These are phyloP conservation scores for Pluvialis apricaria DNA, from an alignment of 2,113 vertebrate species.

Conservation along the genomic window DNA sequence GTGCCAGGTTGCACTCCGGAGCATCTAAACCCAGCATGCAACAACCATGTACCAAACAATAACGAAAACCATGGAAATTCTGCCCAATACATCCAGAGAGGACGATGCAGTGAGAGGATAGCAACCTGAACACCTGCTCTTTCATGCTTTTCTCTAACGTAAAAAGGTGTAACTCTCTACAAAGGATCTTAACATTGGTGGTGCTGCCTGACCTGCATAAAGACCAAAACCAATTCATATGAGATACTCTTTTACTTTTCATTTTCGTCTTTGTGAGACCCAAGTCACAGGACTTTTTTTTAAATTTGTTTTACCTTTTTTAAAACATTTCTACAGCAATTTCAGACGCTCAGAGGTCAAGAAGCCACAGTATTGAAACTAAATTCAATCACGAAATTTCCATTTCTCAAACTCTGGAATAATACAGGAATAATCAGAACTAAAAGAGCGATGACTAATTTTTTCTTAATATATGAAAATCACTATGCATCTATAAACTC, in stretches of 20 bases:
- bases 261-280: not conserved
- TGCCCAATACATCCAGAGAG: not conserved
- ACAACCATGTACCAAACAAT: rapidly evolving
- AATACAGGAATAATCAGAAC: not conserved
- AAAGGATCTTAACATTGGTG: not conserved
- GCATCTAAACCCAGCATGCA: not conserved
- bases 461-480: not conserved
- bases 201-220: not conserved
- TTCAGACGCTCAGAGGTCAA: not conserved
- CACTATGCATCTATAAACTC: not conserved
- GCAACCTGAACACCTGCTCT: not conserved
- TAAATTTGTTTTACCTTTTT: not conserved
- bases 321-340: not conserved
- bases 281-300: not conserved
- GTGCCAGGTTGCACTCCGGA: not conserved
- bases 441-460: not conserved
- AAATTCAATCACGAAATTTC: not conserved
- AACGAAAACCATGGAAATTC: not conserved
- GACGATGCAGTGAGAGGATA: not conserved
- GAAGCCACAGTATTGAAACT: not conserved
- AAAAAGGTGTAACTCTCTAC: not conserved
- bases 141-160: not conserved
- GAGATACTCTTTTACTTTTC: not conserved
- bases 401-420: not conserved
- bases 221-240: not conserved